Base-by-base conservation (phyloP, 2,888 invertebrate species). In the Sinohyriopsis cumingii region DNA sequence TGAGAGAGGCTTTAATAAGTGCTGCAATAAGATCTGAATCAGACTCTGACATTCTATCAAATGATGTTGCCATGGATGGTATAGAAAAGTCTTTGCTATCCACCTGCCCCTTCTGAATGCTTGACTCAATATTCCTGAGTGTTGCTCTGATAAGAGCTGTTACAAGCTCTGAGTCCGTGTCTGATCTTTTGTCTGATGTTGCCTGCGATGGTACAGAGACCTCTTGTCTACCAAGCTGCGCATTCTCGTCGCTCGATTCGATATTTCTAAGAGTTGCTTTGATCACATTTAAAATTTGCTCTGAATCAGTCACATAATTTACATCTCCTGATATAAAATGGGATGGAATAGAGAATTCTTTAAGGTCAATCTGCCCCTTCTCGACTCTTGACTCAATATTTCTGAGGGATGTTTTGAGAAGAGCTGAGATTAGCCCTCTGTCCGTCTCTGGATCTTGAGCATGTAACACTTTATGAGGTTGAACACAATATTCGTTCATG, bases 301-400 rank as follows among this genome's bases (percentile, higher is more conserved):
- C 15, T 45, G 45, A 45, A 45, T 45, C 3, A 45, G 45, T 45
- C 15, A 45, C 45, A 45, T 12, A 45, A 45, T 3, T 12, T 45
- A 12, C 45, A 45, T 45, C 45, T 12, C 15, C 15, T 45, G 45
- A 45, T 15, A 45, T 45, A 3, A 45, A 45, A 12, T 45, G n/a
- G 28, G 73, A 77, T 45, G 75, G 77, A 25, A 68, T 69, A n/a
- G 77, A 77, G 59, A 78, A 72, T 19, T 74, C 72, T 19, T 75
- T 73, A 15, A 69, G 59, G 12, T 67, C 68, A 28, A 75, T 54
- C 24, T 68, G 65, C 24, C 82, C 79, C 55, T 70, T 75, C 22
- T 59, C 69, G 28, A 81, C 75, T 63, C 78, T 80, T 62, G 78
- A 64, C 25, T 77, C 71, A n/a, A 82, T 73, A 60, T 80, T 78